These are phyloP conservation scores for Oscheius onirici DNA, from an alignment of 2,888 invertebrate species.

Conservation along the genomic window DNA sequence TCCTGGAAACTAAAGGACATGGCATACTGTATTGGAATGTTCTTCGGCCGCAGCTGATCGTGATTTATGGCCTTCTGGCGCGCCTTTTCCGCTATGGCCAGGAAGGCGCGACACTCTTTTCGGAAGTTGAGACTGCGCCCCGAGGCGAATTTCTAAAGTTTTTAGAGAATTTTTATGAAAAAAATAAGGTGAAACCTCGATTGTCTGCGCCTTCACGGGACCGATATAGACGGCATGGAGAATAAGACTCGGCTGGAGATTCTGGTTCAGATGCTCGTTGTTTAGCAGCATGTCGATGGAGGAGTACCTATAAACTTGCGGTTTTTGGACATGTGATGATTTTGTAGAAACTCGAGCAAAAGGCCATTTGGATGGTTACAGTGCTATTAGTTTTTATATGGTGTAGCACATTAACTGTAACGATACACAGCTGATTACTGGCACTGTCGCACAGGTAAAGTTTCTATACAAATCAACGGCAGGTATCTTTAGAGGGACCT, in stretches of 20 bases:
- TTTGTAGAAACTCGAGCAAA: too few relatives aligned
- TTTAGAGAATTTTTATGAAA: background rate
- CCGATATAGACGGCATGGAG: conserved; percentile 51
- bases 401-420: too few relatives aligned
- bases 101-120: conserved; percentile 38
- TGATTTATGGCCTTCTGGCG: conserved; percentile 22
- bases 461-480: too few relatives aligned
- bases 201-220: conserved; percentile 41
- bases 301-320: conserved; percentile 1
- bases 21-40: background rate
- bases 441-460: too few relatives aligned
- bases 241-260: conserved; percentile 37
- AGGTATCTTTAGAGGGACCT: too few relatives aligned
- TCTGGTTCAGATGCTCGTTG: conserved; percentile 1
- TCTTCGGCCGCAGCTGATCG: background rate
- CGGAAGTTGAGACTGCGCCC: conserved; percentile 46
- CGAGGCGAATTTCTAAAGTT: conserved; percentile 40
- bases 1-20: conserved; percentile 13
- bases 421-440: too few relatives aligned
- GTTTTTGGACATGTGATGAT: too few relatives aligned
- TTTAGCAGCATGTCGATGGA: too few relatives aligned
- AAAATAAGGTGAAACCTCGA: conserved; percentile 36
- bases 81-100: conserved; percentile 36
- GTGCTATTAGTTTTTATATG: too few relatives aligned
- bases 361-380: too few relatives aligned